phyloP scores from a whole-genome alignment of 2,888 invertebrate genomes.

The Drosophila borborema region DNA sequence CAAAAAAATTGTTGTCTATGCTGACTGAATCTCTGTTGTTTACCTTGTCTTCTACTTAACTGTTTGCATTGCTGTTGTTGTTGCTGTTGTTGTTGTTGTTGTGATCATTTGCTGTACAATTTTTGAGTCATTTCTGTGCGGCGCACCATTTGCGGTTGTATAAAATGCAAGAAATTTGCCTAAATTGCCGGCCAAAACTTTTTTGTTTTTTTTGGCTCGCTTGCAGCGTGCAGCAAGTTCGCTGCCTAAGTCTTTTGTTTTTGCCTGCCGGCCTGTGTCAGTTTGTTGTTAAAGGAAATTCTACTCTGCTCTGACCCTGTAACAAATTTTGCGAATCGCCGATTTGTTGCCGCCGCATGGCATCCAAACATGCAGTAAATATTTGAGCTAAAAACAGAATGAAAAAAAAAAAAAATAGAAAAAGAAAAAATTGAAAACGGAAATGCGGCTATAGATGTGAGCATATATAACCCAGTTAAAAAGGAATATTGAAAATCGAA shows the following conservation, averaged over 20 bases:
- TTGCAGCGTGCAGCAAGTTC: slow-evolving; percentile 55
- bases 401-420: neutral
- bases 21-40: slow-evolving; percentile 50
- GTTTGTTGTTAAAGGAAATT: slow-evolving; percentile 66
- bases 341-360: slow-evolving; percentile 37
- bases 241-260: slow-evolving; percentile 74
- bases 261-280: slow-evolving; percentile 32
- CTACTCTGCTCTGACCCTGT: slow-evolving; percentile 74
- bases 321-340: slow-evolving; percentile 67
- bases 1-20: slow-evolving; percentile 29
- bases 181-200: slow-evolving; percentile 54
- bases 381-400: slow-evolving; percentile 16
- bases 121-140: slow-evolving; percentile 53
- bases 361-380: slow-evolving; percentile 27
- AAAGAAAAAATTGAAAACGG: slow-evolving; percentile 24
- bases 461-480: slow-evolving; percentile 4
- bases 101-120: slow-evolving; percentile 61
- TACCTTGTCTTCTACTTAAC: slow-evolving; percentile 54
- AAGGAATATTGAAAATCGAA: slow-evolving; percentile 4
- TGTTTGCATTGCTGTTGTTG: slow-evolving; percentile 8
- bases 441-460: slow-evolving; percentile 32
- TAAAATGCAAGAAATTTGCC: slow-evolving; percentile 72
- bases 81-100: slow-evolving; percentile 19
- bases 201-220: slow-evolving; percentile 12
- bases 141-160: slow-evolving; percentile 56